These are phyloP conservation scores for Salvelinus namaycush DNA, from an alignment of 2,113 vertebrate species.

Conservation along the genomic window DNA sequence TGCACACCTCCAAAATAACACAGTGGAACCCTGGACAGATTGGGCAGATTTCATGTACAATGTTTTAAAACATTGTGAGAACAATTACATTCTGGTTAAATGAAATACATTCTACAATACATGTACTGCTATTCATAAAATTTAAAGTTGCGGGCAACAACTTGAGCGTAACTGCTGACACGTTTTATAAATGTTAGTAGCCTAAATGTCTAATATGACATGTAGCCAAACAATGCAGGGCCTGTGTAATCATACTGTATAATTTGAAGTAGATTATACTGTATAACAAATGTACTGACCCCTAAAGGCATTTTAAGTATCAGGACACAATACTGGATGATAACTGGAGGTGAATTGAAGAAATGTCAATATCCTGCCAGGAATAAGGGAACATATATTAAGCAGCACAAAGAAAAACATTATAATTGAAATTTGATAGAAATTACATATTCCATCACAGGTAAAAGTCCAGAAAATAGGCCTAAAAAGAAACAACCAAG, in stretches of 20 bases:
- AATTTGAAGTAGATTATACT: neutral
- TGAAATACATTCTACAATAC: slow-evolving; percentile 41
- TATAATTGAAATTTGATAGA: neutral
- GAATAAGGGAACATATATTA: neutral
- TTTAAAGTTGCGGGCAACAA: slow-evolving; percentile 1
- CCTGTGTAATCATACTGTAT: neutral
- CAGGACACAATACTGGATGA: neutral
- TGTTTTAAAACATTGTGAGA: slow-evolving; percentile 20
- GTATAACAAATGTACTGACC: neutral
- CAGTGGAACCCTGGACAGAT: slow-evolving; percentile 73
- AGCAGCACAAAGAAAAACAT: slow-evolving; percentile 1
- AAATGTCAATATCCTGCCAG: slow-evolving; percentile 4
- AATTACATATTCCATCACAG: neutral
- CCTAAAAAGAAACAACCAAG: slow-evolving; percentile 1
- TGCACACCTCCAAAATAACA: slow-evolving; percentile 76
- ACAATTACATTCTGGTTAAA: slow-evolving; percentile 45
- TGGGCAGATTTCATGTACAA: slow-evolving; percentile 63
- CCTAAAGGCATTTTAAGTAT: slow-evolving; percentile 6
- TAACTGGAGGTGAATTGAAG: neutral
- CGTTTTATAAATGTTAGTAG: neutral
- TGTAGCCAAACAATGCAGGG: neutral
- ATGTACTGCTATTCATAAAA: slow-evolving; percentile 25
- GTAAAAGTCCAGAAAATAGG: neutral
- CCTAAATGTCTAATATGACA: neutral
- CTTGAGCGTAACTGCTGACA: slow-evolving; percentile 4